These are phyloP conservation scores for Ramphastos sulfuratus DNA, from an alignment of 2,113 vertebrate genomes.

Conservation along the genomic window DNA sequence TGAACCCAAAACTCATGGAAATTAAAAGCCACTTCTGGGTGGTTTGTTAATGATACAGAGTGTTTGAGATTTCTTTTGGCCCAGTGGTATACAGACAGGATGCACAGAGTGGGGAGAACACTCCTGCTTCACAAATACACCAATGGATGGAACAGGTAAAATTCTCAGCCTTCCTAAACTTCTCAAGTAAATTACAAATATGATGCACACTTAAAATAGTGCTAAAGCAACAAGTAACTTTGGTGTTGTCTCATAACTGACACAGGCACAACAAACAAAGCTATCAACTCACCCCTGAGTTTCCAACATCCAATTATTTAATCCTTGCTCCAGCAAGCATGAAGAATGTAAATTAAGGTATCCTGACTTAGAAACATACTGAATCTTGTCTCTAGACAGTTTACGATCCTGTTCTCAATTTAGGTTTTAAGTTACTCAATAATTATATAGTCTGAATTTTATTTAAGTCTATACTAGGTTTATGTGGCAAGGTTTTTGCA, in stretches of 20 bases:
- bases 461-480: not conserved
- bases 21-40: not conserved
- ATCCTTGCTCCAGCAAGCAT: not conserved
- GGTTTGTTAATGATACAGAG: not conserved
- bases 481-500: not conserved
- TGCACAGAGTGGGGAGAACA: not conserved
- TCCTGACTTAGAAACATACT: not conserved
- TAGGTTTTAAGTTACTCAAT: not conserved
- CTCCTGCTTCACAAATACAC: not conserved
- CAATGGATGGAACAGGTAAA: not conserved
- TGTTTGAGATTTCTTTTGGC: not conserved
- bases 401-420: not conserved
- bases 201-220: not conserved
- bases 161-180: not conserved
- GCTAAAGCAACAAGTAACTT: not conserved
- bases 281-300: not conserved
- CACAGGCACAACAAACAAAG: not conserved
- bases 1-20: not conserved
- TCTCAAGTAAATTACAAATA: not conserved
- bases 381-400: not conserved
- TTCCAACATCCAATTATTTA: not conserved
- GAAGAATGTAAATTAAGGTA: not conserved
- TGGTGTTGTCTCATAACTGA: not conserved
- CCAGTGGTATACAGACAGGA: not conserved
- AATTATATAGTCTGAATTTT: not conserved